These are phyloP conservation scores for Chondrilla cf. caribensis DNA, from an alignment of 37 sponge, comb jelly and placozoan genomes.

Conservation along the genomic window DNA sequence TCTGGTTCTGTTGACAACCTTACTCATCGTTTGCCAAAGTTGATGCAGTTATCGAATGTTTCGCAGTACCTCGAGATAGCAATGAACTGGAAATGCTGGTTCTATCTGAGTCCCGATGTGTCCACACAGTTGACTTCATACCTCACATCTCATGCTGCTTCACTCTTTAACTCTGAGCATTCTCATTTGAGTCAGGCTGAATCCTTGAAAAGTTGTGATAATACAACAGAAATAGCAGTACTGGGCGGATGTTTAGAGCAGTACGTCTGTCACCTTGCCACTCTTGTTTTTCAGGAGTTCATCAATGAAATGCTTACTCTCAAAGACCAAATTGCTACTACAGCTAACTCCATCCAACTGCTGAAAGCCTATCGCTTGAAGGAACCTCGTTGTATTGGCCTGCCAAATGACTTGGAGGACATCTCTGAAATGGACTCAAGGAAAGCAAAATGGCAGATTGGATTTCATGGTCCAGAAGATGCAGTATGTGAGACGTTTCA, in stretches of 20 bases:
- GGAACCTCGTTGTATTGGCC: background rate
- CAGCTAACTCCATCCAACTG: background rate
- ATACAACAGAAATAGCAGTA: background rate
- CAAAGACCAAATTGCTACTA: background rate
- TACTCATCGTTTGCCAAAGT: no score
- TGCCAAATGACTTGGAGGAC: background rate
- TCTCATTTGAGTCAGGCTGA: no score
- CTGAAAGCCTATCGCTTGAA: slow-evolving; percentile 9
- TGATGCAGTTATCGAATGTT: background rate
- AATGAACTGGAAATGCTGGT: slow-evolving; percentile 57
- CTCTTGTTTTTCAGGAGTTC: slow-evolving; percentile 25
- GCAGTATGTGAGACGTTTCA: no score
- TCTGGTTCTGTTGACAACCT: no score
- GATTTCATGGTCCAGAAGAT: slow-evolving; percentile 10
- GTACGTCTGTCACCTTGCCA: slow-evolving; percentile 29
- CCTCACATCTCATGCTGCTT: no score
- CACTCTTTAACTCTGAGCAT: no score
- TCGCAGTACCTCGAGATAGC: slow-evolving; percentile 34
- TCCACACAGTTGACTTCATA: slow-evolving; percentile 11
- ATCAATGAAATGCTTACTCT: slow-evolving; percentile 21
- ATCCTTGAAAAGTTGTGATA: no score
- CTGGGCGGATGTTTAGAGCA: background rate
- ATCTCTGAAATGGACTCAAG: background rate
- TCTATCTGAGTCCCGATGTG: slow-evolving; percentile 20
- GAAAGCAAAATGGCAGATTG: background rate